Percentiles rank a stretch among this genome's conserved stretches.
Evolutionary conservation across 2,113 vertebrate species (phyloP).

Genomic region (Egretta garzetta): DNA sequence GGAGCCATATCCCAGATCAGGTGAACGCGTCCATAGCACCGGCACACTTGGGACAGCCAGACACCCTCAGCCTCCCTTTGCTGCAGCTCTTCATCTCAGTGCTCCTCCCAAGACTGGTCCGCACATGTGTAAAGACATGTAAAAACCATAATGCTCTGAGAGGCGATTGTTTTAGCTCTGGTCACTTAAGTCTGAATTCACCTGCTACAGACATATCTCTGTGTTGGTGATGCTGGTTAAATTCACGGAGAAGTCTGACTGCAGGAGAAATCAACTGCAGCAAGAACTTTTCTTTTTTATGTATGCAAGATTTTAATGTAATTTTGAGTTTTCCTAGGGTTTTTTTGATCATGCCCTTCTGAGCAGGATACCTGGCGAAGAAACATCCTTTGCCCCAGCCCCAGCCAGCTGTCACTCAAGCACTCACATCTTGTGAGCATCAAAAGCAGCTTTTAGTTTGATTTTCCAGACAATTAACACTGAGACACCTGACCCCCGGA

Average conservation of each 20-base stretch:
- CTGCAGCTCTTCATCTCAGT: neutral
- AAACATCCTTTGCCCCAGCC: neutral
- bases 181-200: neutral
- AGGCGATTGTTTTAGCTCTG: neutral
- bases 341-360: neutral
- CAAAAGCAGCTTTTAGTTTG: constrained; percentile 16
- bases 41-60: neutral
- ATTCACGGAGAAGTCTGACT: neutral
- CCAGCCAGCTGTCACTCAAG: neutral
- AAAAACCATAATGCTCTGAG: neutral
- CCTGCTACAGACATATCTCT: neutral
- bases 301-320: neutral
- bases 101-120: neutral
- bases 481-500: neutral
- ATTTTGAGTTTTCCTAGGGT: neutral
- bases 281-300: neutral
- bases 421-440: neutral
- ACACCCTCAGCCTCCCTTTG: neutral
- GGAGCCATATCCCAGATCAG: neutral
- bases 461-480: constrained; percentile 36
- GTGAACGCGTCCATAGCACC: neutral
- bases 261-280: neutral
- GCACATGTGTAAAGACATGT: accelerated
- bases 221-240: neutral
- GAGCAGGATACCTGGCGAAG: neutral